Conservation (phyloP, 2,888 invertebrate genomes). For the Eilema griseolum region DNA sequence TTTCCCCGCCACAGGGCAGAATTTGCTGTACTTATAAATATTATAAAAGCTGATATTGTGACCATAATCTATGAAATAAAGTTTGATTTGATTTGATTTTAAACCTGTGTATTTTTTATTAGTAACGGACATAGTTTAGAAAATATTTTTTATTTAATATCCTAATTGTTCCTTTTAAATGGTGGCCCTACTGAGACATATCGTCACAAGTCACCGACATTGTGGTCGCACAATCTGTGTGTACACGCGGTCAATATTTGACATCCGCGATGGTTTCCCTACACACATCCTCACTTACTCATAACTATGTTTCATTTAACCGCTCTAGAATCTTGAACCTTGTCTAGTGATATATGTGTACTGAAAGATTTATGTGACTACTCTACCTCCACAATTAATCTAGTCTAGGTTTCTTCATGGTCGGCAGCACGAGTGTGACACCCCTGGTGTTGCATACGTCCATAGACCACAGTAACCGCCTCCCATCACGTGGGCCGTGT, state of each 20-base stretch:
- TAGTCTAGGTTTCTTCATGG: too few species aligned
- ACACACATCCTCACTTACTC: conserved; percentile 73
- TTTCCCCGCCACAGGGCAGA: too few species aligned
- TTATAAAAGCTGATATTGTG: too few species aligned
- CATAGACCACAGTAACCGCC: too few species aligned
- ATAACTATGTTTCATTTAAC: conserved; percentile 44
- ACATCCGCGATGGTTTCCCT: conserved; percentile 70
- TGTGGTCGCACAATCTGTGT: conserved; percentile 36
- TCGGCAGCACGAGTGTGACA: too few species aligned
- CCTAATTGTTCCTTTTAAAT: background rate
- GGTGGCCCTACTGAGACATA: conserved; percentile 5
- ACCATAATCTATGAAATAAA: too few species aligned
- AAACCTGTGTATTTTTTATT: too few species aligned
- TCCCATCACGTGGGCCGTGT: too few species aligned
- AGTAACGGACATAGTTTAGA: too few species aligned
- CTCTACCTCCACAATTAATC: background rate
- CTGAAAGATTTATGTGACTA: background rate
- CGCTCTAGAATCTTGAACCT: conserved; percentile 37
- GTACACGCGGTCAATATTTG: conserved; percentile 69
- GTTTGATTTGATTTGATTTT: too few species aligned
- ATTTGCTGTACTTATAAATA: too few species aligned
- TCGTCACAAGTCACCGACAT: conserved; percentile 45
- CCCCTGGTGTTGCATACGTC: too few species aligned
- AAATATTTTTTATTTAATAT: background rate
- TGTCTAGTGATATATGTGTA: background rate